phyloP scores from a whole-genome alignment of 37 sponge, comb jelly and placozoan genomes.

The Lycopodina hypogea region DNA sequence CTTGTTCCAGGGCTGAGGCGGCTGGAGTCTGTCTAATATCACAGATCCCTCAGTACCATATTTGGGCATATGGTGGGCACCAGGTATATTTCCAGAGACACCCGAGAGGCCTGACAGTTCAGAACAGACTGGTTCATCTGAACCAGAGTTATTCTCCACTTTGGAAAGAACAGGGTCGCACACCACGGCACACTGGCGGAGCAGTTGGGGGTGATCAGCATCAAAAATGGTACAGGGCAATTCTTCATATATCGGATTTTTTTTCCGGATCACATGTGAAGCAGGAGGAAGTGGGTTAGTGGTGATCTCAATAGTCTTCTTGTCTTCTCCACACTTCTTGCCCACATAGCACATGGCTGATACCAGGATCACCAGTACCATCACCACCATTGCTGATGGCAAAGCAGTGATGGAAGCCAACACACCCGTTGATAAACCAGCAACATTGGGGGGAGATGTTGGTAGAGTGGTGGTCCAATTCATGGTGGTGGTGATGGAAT shows the following conservation, averaged over 20 bases:
- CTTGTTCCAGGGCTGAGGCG: not conserved
- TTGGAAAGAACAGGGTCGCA: not conserved
- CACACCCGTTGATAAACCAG: no score
- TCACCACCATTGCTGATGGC: no score
- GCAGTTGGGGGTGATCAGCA: not conserved
- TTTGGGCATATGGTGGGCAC: slow-evolving; percentile 17
- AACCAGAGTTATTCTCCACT: not conserved
- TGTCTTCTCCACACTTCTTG: no score
- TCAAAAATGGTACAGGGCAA: not conserved
- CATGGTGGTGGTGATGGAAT: no score
- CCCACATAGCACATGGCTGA: no score
- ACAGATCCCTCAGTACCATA: not conserved
- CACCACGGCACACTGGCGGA: not conserved
- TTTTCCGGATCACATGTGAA: not conserved
- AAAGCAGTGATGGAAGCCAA: no score
- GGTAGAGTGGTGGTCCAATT: no score
- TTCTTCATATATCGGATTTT: slow-evolving; percentile 7
- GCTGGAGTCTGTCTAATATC: not conserved
- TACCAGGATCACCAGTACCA: no score
- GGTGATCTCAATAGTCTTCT: no score
- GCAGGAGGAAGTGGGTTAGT: no score
- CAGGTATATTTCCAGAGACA: slow-evolving; percentile 7
- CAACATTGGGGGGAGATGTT: no score
- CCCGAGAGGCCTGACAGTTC: slow-evolving; percentile 19
- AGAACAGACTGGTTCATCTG: slow-evolving; percentile 9